Conservation (phyloP, 2,888 invertebrate genomes). For the Drosophila koepferae region DNA sequence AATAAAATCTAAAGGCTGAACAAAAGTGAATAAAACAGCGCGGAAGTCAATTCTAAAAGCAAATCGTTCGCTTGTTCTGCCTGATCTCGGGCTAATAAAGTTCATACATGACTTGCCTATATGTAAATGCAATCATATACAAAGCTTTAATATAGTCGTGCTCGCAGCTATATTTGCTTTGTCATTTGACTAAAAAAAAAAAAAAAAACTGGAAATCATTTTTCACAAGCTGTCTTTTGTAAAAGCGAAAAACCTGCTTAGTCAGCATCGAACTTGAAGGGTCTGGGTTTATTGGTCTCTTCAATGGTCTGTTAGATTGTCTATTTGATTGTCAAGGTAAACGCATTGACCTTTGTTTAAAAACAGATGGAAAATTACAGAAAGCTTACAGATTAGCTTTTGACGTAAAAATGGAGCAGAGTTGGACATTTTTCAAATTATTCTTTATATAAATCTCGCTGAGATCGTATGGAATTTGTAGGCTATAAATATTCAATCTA, state of each 20-base stretch:
- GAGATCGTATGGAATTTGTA: not conserved
- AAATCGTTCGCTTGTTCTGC: slow-evolving; percentile 27
- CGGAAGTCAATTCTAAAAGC: slow-evolving; percentile 40
- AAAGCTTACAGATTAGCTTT: slow-evolving; percentile 1
- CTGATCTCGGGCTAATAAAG: slow-evolving; percentile 46
- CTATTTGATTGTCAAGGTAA: slow-evolving; percentile 75
- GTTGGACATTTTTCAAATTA: not conserved
- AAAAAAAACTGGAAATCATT: slow-evolving; percentile 21
- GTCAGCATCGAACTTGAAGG: slow-evolving; percentile 64
- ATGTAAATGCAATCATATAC: slow-evolving; percentile 47
- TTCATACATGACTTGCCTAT: slow-evolving; percentile 43
- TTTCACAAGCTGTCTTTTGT: slow-evolving; percentile 46
- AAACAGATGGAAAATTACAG: slow-evolving; percentile 42
- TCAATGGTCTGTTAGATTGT: slow-evolving; percentile 30
- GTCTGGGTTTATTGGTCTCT: slow-evolving; percentile 46
- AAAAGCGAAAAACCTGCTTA: slow-evolving; percentile 53
- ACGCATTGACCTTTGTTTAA: slow-evolving; percentile 68
- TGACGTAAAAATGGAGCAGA: not conserved
- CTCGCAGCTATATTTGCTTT: slow-evolving; percentile 32
- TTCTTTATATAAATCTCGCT: not conserved
- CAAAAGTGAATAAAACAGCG: slow-evolving; percentile 12
- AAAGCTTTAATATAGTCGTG: slow-evolving; percentile 20
- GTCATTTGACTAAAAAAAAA: slow-evolving; percentile 41
- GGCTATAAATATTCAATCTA: not conserved
- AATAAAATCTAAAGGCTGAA: not conserved